Percentiles rank a stretch among this genome's conserved stretches.
These are phyloP conservation scores for Platichthys stellatus DNA, from an alignment of 2,113 vertebrate genomes.

Conservation along the genomic window DNA sequence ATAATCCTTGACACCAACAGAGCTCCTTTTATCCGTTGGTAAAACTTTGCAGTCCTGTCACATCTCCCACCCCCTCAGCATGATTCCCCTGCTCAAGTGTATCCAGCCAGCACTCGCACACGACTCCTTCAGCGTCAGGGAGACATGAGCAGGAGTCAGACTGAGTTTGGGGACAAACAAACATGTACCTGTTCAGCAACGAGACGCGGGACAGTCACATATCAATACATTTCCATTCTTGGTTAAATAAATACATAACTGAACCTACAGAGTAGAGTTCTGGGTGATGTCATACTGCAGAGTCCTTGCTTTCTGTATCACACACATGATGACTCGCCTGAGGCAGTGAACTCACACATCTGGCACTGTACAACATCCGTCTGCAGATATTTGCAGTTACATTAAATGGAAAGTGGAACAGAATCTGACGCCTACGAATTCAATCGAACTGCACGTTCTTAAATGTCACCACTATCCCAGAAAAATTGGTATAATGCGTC, in stretches of 20 bases:
- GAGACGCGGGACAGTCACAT: neutral
- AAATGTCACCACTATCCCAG: constrained; percentile 58
- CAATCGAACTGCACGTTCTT: constrained; percentile 21
- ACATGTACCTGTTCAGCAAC: neutral
- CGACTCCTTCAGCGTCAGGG: constrained; percentile 32
- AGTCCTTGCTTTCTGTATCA: constrained; percentile 44
- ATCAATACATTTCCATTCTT: neutral
- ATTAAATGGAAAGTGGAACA: constrained; percentile 49
- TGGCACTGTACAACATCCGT: constrained; percentile 25
- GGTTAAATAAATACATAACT: constrained; percentile 3
- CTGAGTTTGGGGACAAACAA: constrained; percentile 1
- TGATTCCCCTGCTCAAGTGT: constrained; percentile 45
- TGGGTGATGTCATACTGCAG: constrained; percentile 9
- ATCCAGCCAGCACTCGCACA: constrained; percentile 31
- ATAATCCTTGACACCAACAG: constrained; percentile 62
- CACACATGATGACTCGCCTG: constrained; percentile 26
- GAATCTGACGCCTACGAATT: constrained; percentile 13
- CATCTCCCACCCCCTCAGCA: constrained; percentile 58
- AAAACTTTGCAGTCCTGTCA: constrained; percentile 74
- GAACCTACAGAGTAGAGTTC: constrained; percentile 9
- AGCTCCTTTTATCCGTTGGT: constrained; percentile 70
- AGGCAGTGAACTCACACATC: constrained; percentile 44
- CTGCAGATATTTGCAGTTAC: constrained; percentile 19
- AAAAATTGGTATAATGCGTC: constrained; percentile 34
- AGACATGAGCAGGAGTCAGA: constrained; percentile 10